Percentiles rank a stretch among this genome's conserved stretches.
Conservation (phyloP, 2,797 vertebrate species). For the Mycteria americana region DNA sequence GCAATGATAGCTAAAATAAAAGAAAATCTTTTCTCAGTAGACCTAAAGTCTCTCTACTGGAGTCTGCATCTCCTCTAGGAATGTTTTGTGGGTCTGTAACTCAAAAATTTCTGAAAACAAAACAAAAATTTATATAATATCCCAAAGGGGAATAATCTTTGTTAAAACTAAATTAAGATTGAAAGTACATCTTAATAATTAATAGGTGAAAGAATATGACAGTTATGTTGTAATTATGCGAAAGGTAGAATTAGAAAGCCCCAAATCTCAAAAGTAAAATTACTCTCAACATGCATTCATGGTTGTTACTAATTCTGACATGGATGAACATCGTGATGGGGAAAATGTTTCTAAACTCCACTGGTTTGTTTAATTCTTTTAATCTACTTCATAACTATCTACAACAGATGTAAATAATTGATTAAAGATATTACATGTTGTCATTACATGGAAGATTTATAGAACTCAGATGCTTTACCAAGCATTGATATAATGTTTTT, state of each 20-base stretch:
- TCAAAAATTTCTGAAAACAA: not conserved
- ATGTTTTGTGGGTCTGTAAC: not conserved
- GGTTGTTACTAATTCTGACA: not conserved
- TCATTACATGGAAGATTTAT: not conserved
- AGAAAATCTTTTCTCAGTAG: not conserved
- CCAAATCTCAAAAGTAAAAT: slow-evolving; percentile 2
- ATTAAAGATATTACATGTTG: not conserved
- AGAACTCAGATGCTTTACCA: not conserved
- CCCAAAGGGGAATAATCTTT: not conserved
- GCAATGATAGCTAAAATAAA: not conserved
- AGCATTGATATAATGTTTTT: not conserved
- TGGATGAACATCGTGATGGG: not conserved
- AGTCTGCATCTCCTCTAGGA: not conserved
- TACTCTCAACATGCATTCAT: not conserved
- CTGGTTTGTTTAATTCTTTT: not conserved
- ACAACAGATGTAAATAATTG: not conserved
- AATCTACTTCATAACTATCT: not conserved
- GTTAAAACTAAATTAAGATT: not conserved
- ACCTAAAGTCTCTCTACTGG: not conserved
- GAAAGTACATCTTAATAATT: not conserved
- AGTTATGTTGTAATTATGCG: not conserved
- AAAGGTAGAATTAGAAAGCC: not conserved
- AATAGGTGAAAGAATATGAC: not conserved
- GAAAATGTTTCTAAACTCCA: not conserved
- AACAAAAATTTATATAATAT: not conserved